Base-by-base conservation (phyloP, 2,797 vertebrate genomes). In the Rhynchotus rufescens region DNA sequence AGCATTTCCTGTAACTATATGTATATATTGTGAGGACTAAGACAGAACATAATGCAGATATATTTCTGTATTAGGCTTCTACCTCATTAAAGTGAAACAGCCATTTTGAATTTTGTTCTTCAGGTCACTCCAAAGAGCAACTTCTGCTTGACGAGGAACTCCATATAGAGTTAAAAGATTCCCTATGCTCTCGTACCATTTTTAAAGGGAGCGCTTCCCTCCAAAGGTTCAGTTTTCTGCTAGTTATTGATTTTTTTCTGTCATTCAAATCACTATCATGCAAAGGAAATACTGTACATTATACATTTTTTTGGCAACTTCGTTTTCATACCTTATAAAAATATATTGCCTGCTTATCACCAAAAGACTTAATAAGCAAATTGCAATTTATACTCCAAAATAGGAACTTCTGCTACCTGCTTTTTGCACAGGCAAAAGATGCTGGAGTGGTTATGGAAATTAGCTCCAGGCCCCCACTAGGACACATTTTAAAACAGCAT, bases 361-460 rank as follows among this genome's bases (percentile, higher is more conserved):
- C 25, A 10, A 95, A 87, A 67, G n/a, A 79, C 89, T 95, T 92
- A 92, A 92, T 95, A 88, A 93, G 59, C 72, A 92, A 38, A 34
- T 69, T 88, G 72, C 66, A 38, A 47, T 93, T 91, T 88, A 38
- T 86, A 95, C 95, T 94, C 87, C 75, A 84, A 21, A 36, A 44
- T 45, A 54, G 20, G 56, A 72, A 82, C 79, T 87, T 89, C 44
- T 42, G 59, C 12, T 81, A 74, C 42, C 25, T 56, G 76, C 90
- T 96, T 60, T 56, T 95, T 32, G 93, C 80, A 67, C 40, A 92
- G 51, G 56, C 60, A 91, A 79, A 94, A 73, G 81, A 88, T 62
- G 51, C 86, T 74, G 32, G 36, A 88, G 59, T 54, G 80, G 87
- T 94, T 96, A 92, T 79, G 75, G 36, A 97, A 97, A 96, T 96